Base-by-base conservation (phyloP, 2,888 invertebrate genomes). In the Epinotia ramella region DNA sequence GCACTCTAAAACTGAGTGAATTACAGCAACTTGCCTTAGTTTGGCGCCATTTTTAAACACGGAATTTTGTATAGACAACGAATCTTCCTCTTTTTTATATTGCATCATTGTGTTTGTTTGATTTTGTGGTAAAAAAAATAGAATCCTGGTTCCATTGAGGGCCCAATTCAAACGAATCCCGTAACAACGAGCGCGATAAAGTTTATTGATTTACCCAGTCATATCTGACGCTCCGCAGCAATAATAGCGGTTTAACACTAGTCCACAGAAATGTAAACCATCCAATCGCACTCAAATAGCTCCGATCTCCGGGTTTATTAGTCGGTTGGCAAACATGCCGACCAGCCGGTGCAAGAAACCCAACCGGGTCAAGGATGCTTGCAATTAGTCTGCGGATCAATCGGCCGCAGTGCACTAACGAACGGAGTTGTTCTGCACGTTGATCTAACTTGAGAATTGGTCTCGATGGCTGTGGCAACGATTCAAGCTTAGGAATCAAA, bases 301-400 rank as follows among this genome's bases (percentile, higher is more conserved):
- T 33, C n/a, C n/a, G 33, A 62, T 62, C 62, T 33, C 53, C 33
- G 33, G 20, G 62, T 62, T 62, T 62, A 62, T 62, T 62, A 62
- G 62, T 62, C 28, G 7, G 62, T 28, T n/a, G 7, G 59, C 53
- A 28, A 60, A 24, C 28, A 33, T 11, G 53, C 40, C 40, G n/a
- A 6, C n/a, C 33, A n/a, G 33, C 9, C n/a, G n/a, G 16, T 62
- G 33, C 62, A 28, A 60, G 59, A 60, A 59, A 28, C 5, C 59
- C 16, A 24, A 60, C 13, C 20, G 44, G 46, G 64, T 64, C 46
- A 64, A 64, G 64, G 5, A 46, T 20, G 13, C 59, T 59, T 59
- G 44, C 64, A 64, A 64, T 64, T 64, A 64, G 64, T 13, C 13
- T 6, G 7, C 6, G 62, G 63, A 63, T 64, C 64, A 64, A 64